A percentile compares a stretch with the other conserved stretches of the same genome.
Conservation (phyloP, 2,113 vertebrate genomes). For the Callocephalon fimbriatum region DNA sequence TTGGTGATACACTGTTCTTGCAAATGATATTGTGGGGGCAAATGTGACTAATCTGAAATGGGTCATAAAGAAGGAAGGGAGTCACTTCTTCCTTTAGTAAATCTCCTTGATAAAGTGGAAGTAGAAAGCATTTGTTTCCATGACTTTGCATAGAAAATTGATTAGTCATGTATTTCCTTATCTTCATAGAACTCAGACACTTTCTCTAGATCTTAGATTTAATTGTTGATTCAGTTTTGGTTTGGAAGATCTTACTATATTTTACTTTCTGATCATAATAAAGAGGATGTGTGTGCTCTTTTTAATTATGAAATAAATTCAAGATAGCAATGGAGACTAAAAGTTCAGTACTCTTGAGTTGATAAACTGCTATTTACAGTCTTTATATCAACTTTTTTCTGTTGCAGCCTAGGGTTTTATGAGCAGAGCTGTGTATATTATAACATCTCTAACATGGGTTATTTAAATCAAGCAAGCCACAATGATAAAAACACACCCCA, state of each 20-base stretch:
- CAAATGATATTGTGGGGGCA: not conserved
- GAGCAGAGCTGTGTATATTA: not conserved
- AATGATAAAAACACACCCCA: slow-evolving; percentile 15
- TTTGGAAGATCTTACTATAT: not conserved
- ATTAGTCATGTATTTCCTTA: not conserved
- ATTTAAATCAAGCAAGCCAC: slow-evolving; percentile 29
- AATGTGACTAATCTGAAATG: not conserved
- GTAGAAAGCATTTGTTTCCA: not conserved
- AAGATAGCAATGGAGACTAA: not conserved
- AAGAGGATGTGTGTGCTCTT: not conserved
- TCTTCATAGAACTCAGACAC: not conserved
- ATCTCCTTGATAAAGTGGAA: not conserved
- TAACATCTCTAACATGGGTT: not conserved
- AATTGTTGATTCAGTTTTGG: not conserved
- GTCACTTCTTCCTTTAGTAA: not conserved
- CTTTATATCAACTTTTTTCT: slow-evolving; percentile 11
- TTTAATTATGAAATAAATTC: slow-evolving; percentile 35
- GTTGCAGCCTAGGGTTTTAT: not conserved
- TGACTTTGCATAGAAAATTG: not conserved
- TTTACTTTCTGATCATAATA: not conserved
- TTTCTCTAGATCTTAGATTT: not conserved
- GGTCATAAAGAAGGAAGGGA: not conserved
- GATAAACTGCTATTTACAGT: not conserved
- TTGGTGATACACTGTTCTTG: not conserved
- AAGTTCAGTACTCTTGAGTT: not conserved